Evolutionary conservation across 2,113 vertebrate species (phyloP).

Genomic region (Ictidomys tridecemlineatus): DNA sequence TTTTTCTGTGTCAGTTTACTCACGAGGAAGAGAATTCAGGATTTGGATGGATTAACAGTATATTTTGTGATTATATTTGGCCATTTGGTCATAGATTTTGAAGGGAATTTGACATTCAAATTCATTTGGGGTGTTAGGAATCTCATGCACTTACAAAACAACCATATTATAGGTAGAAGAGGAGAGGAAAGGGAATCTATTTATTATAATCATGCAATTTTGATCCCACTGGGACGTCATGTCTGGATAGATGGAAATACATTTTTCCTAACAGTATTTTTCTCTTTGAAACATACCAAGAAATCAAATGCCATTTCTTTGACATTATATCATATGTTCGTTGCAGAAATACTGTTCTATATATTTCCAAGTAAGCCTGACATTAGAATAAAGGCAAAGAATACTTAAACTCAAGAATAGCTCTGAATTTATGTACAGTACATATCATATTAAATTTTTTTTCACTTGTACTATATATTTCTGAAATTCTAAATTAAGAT

Average conservation of each 20-base stretch:
- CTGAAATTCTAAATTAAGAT: constrained; percentile 18
- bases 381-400: neutral
- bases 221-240: neutral
- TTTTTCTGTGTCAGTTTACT: neutral
- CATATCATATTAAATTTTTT: neutral
- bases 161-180: neutral
- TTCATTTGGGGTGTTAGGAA: neutral
- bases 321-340: neutral
- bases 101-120: neutral
- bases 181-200: neutral
- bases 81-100: neutral
- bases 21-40: neutral
- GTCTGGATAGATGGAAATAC: rapidly evolving
- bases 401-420: neutral
- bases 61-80: neutral
- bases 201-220: neutral
- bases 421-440: neutral
- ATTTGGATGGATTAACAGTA: neutral
- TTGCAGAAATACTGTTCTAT: constrained; percentile 38
- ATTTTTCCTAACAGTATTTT: neutral
- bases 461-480: neutral
- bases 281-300: neutral
- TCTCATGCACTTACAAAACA: neutral
- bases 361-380: neutral
- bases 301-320: constrained; percentile 56